A percentile compares a stretch with the other conserved stretches of the same genome.
Evolutionary conservation across 2,888 invertebrate genomes (phyloP).

Genomic region (Drosophila dives): DNA sequence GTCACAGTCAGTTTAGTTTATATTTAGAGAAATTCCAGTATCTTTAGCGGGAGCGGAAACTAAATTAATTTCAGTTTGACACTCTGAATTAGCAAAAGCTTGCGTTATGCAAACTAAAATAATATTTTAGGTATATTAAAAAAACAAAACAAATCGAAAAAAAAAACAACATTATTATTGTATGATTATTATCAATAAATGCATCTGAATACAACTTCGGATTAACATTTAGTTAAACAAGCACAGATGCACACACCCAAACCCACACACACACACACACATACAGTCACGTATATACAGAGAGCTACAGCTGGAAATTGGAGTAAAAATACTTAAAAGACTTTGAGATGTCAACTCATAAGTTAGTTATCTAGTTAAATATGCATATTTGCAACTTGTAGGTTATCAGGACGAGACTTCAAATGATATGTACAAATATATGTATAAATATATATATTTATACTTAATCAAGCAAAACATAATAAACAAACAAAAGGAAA

Average conservation of each 20-base stretch:
- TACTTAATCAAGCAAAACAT: conserved; percentile 36
- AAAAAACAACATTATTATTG: conserved; percentile 60
- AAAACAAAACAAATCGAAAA: conserved; percentile 34
- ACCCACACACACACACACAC: conserved; percentile 11
- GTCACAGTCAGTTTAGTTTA: no score
- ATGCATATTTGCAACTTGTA: conserved; percentile 15
- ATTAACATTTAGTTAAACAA: conserved; percentile 4
- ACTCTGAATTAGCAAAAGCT: conserved; percentile 30
- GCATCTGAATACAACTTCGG: conserved; percentile 8
- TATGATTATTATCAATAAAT: conserved; percentile 48
- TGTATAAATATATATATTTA: conserved; percentile 17
- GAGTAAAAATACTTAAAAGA: conserved; percentile 14
- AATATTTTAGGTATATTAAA: conserved; percentile 58
- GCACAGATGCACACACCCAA: conserved; percentile 15
- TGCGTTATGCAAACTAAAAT: conserved; percentile 52
- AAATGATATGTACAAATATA: conserved; percentile 8
- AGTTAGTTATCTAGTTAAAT: conserved; percentile 22
- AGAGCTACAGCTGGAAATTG: conserved; percentile 1
- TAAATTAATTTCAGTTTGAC: no score
- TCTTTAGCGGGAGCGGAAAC: no score
- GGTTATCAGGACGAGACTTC: conserved; percentile 16
- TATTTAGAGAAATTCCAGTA: no score
- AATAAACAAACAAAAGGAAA: conserved; percentile 34
- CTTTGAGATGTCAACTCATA: conserved; percentile 13
- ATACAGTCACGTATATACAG: background rate